Conservation (phyloP, 2,888 invertebrate species). For the Glaucopsyche alexis region DNA sequence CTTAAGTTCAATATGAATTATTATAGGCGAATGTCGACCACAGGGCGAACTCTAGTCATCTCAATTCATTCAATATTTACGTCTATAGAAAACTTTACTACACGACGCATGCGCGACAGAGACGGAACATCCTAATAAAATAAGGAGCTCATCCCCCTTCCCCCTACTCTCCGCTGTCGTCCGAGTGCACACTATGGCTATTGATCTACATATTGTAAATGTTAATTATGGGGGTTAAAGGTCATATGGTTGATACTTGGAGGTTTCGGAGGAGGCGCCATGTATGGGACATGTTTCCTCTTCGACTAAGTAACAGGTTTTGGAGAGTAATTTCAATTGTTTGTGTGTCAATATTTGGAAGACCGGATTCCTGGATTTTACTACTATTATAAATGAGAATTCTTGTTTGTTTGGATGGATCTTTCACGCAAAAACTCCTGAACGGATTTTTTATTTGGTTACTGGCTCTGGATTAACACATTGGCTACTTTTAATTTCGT, state of each 20-base stretch:
- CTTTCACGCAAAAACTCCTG: no score
- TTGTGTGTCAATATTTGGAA: no score
- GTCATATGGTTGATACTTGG: not conserved
- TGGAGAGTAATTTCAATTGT: no score
- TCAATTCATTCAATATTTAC: slow-evolving; percentile 17
- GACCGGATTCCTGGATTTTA: no score
- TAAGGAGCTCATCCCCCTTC: slow-evolving; percentile 19
- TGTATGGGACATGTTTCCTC: not conserved
- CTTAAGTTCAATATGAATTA: no score
- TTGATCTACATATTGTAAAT: slow-evolving; percentile 17
- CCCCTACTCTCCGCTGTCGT: not conserved
- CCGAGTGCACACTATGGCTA: not conserved
- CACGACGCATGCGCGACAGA: slow-evolving; percentile 25
- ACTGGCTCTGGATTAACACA: no score
- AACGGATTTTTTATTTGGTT: no score
- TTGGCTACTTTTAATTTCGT: no score
- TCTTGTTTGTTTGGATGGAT: no score
- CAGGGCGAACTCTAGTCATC: not conserved
- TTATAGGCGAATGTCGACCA: no score
- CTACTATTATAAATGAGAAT: no score
- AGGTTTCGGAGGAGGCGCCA: not conserved
- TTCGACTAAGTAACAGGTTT: not conserved
- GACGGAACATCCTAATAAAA: slow-evolving; percentile 28
- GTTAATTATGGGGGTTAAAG: slow-evolving; percentile 13
- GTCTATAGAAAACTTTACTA: not conserved